phyloP scores from a whole-genome alignment of 2,113 vertebrate genomes.

The Coptodon bakossiorum region DNA sequence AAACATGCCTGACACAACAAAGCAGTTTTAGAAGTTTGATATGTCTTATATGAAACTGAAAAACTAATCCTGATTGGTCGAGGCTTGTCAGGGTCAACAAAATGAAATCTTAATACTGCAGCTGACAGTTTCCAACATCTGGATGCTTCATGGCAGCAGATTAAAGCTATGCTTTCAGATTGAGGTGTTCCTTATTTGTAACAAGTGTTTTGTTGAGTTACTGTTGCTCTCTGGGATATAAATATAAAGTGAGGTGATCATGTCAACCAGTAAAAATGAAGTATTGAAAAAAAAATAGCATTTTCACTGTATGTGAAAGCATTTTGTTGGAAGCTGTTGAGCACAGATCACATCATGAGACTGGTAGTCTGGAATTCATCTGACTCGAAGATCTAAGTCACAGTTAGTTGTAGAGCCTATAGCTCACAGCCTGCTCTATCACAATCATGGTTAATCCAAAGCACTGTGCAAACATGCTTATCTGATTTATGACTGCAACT shows the following conservation, averaged over 20 bases:
- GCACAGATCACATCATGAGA: neutral
- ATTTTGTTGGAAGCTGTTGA: neutral
- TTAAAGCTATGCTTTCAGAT: neutral
- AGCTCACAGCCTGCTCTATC: neutral
- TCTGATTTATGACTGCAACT: neutral
- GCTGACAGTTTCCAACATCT: neutral
- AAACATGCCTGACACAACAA: neutral
- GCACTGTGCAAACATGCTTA: neutral
- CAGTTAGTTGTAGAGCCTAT: neutral
- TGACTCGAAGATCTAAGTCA: neutral
- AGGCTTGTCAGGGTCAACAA: neutral
- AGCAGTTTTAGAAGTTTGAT: neutral
- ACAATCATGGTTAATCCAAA: neutral
- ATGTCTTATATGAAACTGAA: neutral
- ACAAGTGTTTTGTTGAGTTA: neutral
- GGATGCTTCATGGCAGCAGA: neutral
- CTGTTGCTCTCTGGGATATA: neutral
- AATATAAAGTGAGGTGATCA: too few relatives aligned
- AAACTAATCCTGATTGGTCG: neutral
- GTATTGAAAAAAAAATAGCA: neutral
- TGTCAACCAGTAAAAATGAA: neutral
- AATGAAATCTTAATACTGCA: neutral
- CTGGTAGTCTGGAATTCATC: neutral
- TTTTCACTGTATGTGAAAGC: neutral
- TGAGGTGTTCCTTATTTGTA: neutral